A percentile compares a stretch with the other conserved stretches of the same genome.
Evolutionary conservation across 92 coral and sea anemone species (phyloP).

Genomic region (Phenganax marumi): DNA sequence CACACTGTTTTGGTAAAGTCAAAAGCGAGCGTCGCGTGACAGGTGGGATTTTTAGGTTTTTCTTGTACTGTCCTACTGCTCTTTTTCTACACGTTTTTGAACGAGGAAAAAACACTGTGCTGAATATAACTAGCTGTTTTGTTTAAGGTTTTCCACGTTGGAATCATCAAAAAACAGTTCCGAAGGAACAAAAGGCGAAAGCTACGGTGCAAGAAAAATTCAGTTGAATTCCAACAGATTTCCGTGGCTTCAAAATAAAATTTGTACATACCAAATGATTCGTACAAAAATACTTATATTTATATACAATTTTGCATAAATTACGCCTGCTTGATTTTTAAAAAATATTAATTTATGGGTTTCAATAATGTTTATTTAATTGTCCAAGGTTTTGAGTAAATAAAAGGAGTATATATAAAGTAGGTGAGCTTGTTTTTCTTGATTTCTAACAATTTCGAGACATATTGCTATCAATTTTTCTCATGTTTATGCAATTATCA

Average conservation of each 20-base stretch:
- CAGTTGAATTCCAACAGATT: not conserved
- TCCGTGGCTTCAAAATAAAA: not conserved
- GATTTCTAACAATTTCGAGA: no score
- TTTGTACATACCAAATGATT: constrained; percentile 5
- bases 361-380: not conserved
- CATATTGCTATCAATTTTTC: no score
- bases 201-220: not conserved
- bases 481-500: no score
- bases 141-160: no score
- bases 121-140: no score
- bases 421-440: no score
- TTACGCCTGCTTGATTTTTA: constrained; percentile 1
- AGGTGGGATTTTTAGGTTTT: not conserved
- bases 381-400: not conserved
- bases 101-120: no score
- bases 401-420: not conserved
- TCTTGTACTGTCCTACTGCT: not conserved
- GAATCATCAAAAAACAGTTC: no score
- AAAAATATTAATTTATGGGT: not conserved
- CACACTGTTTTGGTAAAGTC: constrained; percentile 84
- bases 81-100: no score
- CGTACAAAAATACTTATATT: not conserved
- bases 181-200: no score
- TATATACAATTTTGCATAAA: not conserved
- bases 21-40: constrained; percentile 54